phyloP scores from a whole-genome alignment of 2,797 vertebrate species.

The Enteromius fasciolatus region DNA sequence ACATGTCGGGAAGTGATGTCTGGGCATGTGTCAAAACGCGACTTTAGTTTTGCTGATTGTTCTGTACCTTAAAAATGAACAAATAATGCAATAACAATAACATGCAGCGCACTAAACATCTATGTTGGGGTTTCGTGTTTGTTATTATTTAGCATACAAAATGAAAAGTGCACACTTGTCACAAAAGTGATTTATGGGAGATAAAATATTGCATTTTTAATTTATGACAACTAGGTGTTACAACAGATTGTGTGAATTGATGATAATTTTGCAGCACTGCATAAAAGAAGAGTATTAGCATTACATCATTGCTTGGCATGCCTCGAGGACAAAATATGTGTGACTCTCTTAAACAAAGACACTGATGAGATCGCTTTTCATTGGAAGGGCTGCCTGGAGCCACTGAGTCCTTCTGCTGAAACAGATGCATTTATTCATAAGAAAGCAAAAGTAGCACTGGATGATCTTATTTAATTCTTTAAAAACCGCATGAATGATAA shows the following conservation, averaged over 20 bases:
- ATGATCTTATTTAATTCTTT: slow-evolving; percentile 7
- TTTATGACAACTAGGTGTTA: slow-evolving; percentile 17
- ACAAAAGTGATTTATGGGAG: slow-evolving; percentile 26
- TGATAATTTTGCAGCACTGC: slow-evolving; percentile 3
- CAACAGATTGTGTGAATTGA: neutral
- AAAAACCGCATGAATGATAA: slow-evolving; percentile 19
- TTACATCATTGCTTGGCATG: slow-evolving; percentile 45
- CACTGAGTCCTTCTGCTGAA: slow-evolving; percentile 5
- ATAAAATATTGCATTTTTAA: neutral
- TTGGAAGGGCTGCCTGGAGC: slow-evolving; percentile 6
- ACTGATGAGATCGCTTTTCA: slow-evolving; percentile 35
- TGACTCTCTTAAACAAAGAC: slow-evolving; percentile 45
- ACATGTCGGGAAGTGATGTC: slow-evolving; percentile 38
- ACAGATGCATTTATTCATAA: slow-evolving; percentile 7
- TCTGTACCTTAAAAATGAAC: neutral
- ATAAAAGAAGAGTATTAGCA: slow-evolving; percentile 4
- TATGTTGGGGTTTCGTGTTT: neutral
- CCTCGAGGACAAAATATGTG: slow-evolving; percentile 21
- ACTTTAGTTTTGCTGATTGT: neutral
- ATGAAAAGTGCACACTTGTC: slow-evolving; percentile 17
- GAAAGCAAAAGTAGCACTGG: neutral
- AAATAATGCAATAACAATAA: neutral
- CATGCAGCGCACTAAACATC: neutral
- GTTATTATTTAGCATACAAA: neutral
- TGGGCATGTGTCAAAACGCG: slow-evolving; percentile 13